Base-by-base conservation (phyloP, 2,113 vertebrate genomes). In the Prietella phreatophila region DNA sequence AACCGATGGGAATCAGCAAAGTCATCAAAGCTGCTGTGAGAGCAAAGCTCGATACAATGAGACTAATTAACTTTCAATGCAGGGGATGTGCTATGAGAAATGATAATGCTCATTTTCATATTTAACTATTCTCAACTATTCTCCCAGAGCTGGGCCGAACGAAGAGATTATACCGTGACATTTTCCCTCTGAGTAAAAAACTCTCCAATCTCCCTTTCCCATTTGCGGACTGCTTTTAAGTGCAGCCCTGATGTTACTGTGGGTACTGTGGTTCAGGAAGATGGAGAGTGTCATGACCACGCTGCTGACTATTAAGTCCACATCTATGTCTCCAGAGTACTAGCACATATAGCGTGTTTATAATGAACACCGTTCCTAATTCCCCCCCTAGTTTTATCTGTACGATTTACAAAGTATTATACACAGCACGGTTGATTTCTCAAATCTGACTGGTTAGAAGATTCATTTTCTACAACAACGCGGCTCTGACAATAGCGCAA, bases 91-190 rank as follows among this genome's bases (percentile, higher is more conserved):
- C 61, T 50, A 30, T 42, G 50, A 82, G 75, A 73, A 85, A 81
- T 89, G 65, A 82, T 86, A 82, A 82, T 10, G 36, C 50, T 87
- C 65, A 30, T 69, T 75, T 87, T 83, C 65, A 82, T 83, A 55
- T 75, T 5, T 61, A 58, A 82, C 53, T 55, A 50, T 87, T 82
- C 79, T 83, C 56, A 33, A n/a, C n/a, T n/a, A n/a, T n/a, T n/a
- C n/a, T 19, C 61, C 61, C 85, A 81, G 75, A 50, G 42, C 42
- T 50, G 42, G 75, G 75, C 47, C 19, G 61, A 69, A 86, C 69
- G 30, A 65, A 39, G 76, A 81, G 85, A 80, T 86, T 69, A 87
- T 87, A 82, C 36, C 14, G 27, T 87, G 65, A 83, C 86, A 65
- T 82, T 87, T 82, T 69, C 67, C 15, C 63, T 60, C 50, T 10